A percentile compares a stretch with the other conserved stretches of the same genome.
Evolutionary conservation across 2,113 vertebrate genomes (phyloP).

Genomic region (Picathartes gymnocephalus): DNA sequence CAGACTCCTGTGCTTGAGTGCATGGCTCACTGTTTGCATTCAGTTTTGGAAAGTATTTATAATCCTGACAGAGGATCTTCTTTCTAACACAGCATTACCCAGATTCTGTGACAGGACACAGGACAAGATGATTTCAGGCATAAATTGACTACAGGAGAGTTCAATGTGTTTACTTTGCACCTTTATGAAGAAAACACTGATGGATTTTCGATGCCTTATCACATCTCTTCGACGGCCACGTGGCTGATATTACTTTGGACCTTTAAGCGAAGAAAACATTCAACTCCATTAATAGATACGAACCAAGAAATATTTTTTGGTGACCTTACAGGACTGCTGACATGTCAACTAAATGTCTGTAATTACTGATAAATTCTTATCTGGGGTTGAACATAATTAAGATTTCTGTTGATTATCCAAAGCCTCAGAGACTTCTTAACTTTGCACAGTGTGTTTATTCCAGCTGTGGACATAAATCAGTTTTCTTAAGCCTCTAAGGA

Average conservation of each 20-base stretch:
- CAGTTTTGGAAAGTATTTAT: neutral
- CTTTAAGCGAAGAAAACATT: neutral
- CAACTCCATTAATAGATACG: neutral
- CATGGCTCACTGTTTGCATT: neutral
- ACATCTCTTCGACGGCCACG: neutral
- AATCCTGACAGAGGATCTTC: neutral
- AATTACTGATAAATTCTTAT: neutral
- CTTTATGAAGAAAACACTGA: neutral
- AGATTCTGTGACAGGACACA: neutral
- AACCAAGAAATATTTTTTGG: neutral
- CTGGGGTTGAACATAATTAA: neutral
- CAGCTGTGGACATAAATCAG: neutral
- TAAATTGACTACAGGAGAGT: neutral
- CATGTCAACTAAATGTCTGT: neutral
- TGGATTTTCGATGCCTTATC: neutral
- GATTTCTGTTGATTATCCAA: slow-evolving; percentile 10
- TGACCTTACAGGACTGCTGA: neutral
- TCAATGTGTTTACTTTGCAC: neutral
- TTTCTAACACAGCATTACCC: neutral
- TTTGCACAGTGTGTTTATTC: neutral
- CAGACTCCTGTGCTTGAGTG: neutral
- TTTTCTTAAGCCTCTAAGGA: neutral
- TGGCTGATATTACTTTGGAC: neutral
- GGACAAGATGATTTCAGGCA: neutral
- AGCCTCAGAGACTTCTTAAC: neutral